Evolutionary conservation across 2,888 invertebrate genomes (phyloP), one percentile per base, ranked within the genome.

Genomic region (Itoplectis maculator): DNA sequence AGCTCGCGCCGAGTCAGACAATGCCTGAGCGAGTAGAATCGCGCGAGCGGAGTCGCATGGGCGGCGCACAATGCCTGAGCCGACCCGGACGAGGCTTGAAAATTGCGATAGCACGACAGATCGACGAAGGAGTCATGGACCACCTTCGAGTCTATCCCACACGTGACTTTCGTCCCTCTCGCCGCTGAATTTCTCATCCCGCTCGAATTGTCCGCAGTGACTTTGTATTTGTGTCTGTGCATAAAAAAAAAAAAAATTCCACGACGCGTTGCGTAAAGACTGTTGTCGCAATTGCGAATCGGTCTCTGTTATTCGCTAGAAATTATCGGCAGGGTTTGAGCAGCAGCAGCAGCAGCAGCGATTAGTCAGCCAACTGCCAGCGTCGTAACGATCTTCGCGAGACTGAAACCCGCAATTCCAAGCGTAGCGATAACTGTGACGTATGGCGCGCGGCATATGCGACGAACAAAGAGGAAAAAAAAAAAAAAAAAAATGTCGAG

Each of bases 61-160:
- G 66, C 56, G 68, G 66, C 56, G 76, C 47, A 47, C 59, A 23
- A 70, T 45, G 35, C 18, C 18, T 13, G 20, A 18, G 63, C 18
- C 49, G 51, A 65, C 42, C 70, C 51, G 70, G 78, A 78, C 78
- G 65, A 78, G 70, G 78, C 78, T n/a, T 78, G 78, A 78, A 72
- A 78, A 78, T 78, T 72, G 78, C 78, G 70, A 78, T 78, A 47
- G 78, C 70, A 72, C 56, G 78, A 78, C 76, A 68, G 59, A 77
- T 77, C 76, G 76, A 69, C 63, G 70, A 72, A 72, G 70, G 72
- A 78, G 78, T 63, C 42, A 40, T 37, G 78, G 78, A 78, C 78
- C 77, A 77, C 70, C 77, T 78, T 45, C 65, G 70, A n/a, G 70
- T n/a, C 51, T 74, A 70, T 78, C 70, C 63, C 78, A 70, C 78